Evolutionary conservation across 2,888 invertebrate genomes (phyloP), one percentile per base, ranked within the genome.

Genomic region (Smittia sp.): DNA sequence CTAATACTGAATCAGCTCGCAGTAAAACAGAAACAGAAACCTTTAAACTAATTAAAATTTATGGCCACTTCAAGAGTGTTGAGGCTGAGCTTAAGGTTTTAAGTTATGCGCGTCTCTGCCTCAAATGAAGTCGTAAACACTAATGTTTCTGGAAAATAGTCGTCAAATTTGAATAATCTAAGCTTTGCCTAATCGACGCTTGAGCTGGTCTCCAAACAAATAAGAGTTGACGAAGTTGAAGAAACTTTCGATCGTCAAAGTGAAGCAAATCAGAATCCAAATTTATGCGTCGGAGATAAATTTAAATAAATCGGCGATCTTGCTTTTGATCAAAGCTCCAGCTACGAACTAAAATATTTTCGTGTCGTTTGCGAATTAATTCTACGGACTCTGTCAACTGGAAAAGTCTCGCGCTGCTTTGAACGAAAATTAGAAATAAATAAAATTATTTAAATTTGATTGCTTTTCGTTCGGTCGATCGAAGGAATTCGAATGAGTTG

Each of bases 391-490:
- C 22, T 58, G 58, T 58, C 58, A 58, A 58, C 58, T 22, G 58
- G n/a, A 32, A 32, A 22, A 22, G 22, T 58, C 18, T 58, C 58
- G 22, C 9, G 22, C 58, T 18, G 58, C 20, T 58, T 20, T 22
- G 22, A 58, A 22, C 22, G 58, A 58, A 58, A 58, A 58, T 22
- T 58, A 58, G 58, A 58, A 58, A 58, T 58, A 58, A 58, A 58
- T 58, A 58, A 58, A 58, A 58, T 58, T 58, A 58, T 58, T 58
- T 58, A 58, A 58, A 58, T 58, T 58, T 58, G 58, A 58, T 58
- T 22, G 22, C 58, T n/a, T 58, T 22, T 22, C 22, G 20, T 58
- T n/a, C 15, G 46, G 46, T 6, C 9, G 46, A 46, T 58, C 58
- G 9, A 4, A 58, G 46, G 46, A 58, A 58, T 58, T 58, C 58